Evolutionary conservation across 2,888 invertebrate species (phyloP), one percentile per base, ranked within the genome.

Genomic region (Pheosia gnoma): DNA sequence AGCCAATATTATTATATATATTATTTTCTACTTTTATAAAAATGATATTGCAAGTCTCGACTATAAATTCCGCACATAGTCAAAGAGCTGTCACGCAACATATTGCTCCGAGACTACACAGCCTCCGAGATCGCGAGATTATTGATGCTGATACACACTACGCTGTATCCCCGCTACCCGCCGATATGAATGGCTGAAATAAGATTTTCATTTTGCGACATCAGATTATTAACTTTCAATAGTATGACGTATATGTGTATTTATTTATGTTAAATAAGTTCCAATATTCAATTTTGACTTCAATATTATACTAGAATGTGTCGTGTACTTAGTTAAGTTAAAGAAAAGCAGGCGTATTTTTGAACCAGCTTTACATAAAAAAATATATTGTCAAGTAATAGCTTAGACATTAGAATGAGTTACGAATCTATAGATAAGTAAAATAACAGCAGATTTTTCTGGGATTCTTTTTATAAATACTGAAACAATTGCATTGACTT

Each of bases 111-210:
- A 79, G 76, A 77, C 75, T 78, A 79, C 72, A 37, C 62, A 65
- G 63, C 79, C 73, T 75, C 75, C 63, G 64, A 60, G 62, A 68
- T 68, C 67, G 76, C 62, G 68, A 83, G 85, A 90, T 88, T 85
- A 86, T 86, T 86, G 84, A 82, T 82, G 80, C 78, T 75, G 86
- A 89, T 88, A 87, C 79, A 78, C 78, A 73, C 70, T 55, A 61
- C 60, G 53, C 67, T 64, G 55, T 85, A 85, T 86, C 87, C 86
- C 84, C 82, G 83, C 67, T 66, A 72, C 78, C 77, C 79, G 77
- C 82, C 83, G 82, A 25, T 82, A 80, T 85, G 83, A 87, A 89
- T 86, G 79, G 82, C 73, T 77, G 82, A 80, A 85, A 88, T 84
- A 81, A 85, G 83, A 86, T 86, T 84, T 84, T 71, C 75, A 81